Percentiles rank a stretch among this genome's conserved stretches.
Evolutionary conservation across 2,888 invertebrate species (phyloP).

Genomic region (Urechis unicinctus): DNA sequence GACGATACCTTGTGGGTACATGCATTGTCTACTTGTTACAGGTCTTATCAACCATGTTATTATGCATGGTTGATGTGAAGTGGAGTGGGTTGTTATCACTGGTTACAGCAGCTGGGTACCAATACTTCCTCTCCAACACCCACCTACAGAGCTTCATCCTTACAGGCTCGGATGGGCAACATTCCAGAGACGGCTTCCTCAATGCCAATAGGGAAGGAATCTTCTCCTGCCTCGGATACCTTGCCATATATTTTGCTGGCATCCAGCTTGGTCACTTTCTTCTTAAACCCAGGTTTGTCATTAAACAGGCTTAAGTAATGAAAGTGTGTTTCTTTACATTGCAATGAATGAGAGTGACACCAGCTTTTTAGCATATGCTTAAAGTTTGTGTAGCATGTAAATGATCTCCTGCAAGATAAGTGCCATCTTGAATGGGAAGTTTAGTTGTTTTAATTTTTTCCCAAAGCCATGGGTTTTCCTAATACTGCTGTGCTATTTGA

Average conservation of each 20-base stretch:
- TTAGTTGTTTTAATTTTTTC: background rate
- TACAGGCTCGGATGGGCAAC: constrained; percentile 37
- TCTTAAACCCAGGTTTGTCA: constrained; percentile 11
- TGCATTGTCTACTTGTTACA: constrained; percentile 22
- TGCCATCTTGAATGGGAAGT: too few relatives aligned
- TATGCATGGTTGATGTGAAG: constrained; percentile 55
- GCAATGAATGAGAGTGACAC: too few relatives aligned
- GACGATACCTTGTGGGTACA: too few relatives aligned
- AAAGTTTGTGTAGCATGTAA: too few relatives aligned
- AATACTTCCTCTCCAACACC: constrained; percentile 57
- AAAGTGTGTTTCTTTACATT: too few relatives aligned
- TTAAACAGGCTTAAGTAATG: too few relatives aligned
- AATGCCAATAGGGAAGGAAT: constrained; percentile 89
- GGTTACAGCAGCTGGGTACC: constrained; percentile 60
- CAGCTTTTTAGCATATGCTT: too few relatives aligned
- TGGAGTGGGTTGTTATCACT: constrained; percentile 55
- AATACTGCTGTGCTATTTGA: too few relatives aligned
- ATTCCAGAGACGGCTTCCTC: constrained; percentile 56
- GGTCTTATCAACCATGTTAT: constrained; percentile 62
- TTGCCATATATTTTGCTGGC: constrained; percentile 73
- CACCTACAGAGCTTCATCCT: constrained; percentile 69
- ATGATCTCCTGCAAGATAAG: too few relatives aligned
- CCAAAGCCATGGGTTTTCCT: too few relatives aligned
- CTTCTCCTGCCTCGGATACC: constrained; percentile 75
- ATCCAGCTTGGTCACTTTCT: constrained; percentile 44